Conservation (phyloP, 2,888 invertebrate genomes). For the Tuta absoluta region DNA sequence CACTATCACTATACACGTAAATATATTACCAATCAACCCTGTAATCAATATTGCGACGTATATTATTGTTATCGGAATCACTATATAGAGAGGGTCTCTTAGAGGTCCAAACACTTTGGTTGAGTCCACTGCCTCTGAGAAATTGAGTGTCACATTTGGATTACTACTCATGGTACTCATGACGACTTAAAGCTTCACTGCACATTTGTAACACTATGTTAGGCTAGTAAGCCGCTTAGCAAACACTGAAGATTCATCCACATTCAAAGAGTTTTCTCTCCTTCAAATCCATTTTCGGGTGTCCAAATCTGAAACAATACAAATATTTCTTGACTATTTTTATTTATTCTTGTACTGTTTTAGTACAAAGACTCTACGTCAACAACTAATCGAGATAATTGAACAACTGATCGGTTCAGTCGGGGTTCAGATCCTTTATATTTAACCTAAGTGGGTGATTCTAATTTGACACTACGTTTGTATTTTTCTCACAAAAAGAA, state of each 20-base stretch:
- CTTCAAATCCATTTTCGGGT: slow-evolving; percentile 20
- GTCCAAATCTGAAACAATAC: slow-evolving; percentile 24
- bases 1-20: slow-evolving; percentile 92
- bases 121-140: slow-evolving; percentile 50
- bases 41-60: slow-evolving; percentile 89
- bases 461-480: background rate
- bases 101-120: slow-evolving; percentile 67
- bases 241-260: slow-evolving; percentile 10
- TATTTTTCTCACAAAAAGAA: background rate
- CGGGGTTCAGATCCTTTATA: too few species aligned
- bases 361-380: too few species aligned
- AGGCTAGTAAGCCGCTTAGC: background rate
- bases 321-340: background rate
- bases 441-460: too few species aligned
- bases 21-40: slow-evolving; percentile 90
- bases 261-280: slow-evolving; percentile 24
- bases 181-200: background rate
- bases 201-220: background rate
- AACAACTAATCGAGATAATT: too few species aligned
- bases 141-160: slow-evolving; percentile 37
- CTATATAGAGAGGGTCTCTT: slow-evolving; percentile 82
- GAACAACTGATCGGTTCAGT: too few species aligned
- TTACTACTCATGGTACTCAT: slow-evolving; percentile 34
- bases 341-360: too few species aligned
- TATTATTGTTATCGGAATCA: slow-evolving; percentile 87